These are phyloP conservation scores for Calcarius ornatus DNA, from an alignment of 2,113 vertebrate species.

Conservation along the genomic window DNA sequence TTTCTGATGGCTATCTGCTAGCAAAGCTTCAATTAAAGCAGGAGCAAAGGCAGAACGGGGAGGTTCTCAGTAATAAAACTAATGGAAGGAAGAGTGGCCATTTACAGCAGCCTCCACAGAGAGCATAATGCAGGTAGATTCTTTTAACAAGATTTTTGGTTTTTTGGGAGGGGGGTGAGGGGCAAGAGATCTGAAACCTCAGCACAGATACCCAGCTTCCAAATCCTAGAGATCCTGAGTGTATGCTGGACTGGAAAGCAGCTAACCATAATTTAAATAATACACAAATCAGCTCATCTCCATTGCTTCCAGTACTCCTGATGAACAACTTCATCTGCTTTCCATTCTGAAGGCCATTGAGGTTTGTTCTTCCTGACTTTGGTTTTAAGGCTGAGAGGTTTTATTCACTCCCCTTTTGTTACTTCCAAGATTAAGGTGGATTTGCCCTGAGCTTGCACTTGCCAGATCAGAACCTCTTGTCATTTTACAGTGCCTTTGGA, in stretches of 20 bases:
- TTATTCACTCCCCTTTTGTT: background rate
- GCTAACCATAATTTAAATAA: background rate
- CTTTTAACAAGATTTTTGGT: background rate
- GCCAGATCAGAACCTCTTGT: background rate
- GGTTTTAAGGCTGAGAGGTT: background rate
- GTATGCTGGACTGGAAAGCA: background rate
- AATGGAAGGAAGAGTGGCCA: background rate
- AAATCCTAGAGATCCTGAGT: background rate
- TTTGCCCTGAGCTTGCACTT: background rate
- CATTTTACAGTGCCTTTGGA: background rate
- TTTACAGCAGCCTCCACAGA: background rate
- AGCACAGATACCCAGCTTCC: background rate
- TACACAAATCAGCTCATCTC: background rate
- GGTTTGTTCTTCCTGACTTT: background rate
- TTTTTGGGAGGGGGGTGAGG: rapidly evolving
- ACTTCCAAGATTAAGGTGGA: background rate
- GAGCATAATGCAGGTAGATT: background rate
- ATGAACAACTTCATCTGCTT: background rate
- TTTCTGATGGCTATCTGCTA: slow-evolving; percentile 37
- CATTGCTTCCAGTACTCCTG: background rate
- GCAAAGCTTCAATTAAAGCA: slow-evolving; percentile 25
- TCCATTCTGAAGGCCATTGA: background rate
- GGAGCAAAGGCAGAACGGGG: slow-evolving; percentile 10
- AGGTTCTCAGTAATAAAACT: slow-evolving; percentile 19
- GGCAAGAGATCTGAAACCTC: background rate